phyloP scores from a whole-genome alignment of 2,888 invertebrate genomes.

The Chrysodeixis includens region DNA sequence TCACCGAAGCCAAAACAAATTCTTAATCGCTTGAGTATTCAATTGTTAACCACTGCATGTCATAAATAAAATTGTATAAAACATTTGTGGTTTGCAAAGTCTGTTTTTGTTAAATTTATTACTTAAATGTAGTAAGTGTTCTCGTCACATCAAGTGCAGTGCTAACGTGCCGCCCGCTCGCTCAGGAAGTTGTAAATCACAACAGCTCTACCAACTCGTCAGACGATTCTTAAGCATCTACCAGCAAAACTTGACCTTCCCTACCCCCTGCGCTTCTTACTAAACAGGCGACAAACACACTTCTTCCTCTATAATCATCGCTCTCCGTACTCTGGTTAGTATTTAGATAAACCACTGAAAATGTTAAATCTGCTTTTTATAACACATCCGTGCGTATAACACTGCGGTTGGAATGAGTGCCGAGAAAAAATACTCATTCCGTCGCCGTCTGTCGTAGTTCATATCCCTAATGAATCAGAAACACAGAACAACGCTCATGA shows the following conservation, averaged over 20 bases:
- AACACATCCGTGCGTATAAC: constrained; percentile 76
- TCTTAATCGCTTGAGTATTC: neutral
- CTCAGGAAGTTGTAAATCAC: constrained; percentile 87
- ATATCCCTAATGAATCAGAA: constrained; percentile 69
- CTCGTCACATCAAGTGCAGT: constrained; percentile 72
- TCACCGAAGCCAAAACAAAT: neutral
- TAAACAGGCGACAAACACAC: constrained; percentile 37
- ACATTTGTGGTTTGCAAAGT: neutral
- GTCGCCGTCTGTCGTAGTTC: constrained; percentile 45
- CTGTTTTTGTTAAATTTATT: constrained; percentile 48
- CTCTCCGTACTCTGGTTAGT: constrained; percentile 63
- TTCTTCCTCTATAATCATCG: constrained; percentile 42
- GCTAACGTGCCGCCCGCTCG: constrained; percentile 69
- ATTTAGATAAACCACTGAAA: constrained; percentile 75
- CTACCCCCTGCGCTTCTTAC: constrained; percentile 28
- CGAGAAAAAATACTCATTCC: constrained; percentile 56
- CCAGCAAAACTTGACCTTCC: constrained; percentile 66
- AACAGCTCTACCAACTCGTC: constrained; percentile 71
- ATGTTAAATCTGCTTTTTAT: constrained; percentile 81
- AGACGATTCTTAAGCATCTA: constrained; percentile 67
- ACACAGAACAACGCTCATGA: constrained; percentile 51
- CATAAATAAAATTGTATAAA: neutral
- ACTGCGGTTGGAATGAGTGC: constrained; percentile 61
- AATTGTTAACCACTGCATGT: neutral
- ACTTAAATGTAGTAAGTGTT: constrained; percentile 52